Evolutionary conservation across 1,140 invertebrate genomes (phyloP).

Genomic region (Nymphalis io): DNA sequence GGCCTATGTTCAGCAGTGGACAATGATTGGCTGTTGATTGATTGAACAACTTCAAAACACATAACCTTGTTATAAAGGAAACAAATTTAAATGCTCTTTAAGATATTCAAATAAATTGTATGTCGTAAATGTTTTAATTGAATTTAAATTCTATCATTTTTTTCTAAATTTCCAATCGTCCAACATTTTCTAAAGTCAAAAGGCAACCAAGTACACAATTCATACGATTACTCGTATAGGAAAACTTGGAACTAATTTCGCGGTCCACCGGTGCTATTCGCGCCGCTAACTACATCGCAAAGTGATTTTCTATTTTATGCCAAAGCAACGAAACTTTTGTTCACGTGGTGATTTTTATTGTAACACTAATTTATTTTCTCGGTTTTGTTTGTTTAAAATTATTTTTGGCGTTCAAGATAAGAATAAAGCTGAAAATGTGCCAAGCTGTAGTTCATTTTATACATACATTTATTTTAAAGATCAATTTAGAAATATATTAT

Average conservation of each 20-base stretch:
- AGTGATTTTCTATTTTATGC: slow-evolving; percentile 66
- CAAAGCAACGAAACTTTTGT: slow-evolving; percentile 38
- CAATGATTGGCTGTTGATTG: no score
- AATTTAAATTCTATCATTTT: slow-evolving; percentile 4
- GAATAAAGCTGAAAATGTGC: no score
- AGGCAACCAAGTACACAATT: slow-evolving; percentile 53
- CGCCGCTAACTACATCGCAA: slow-evolving; percentile 71
- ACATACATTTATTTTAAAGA: no score
- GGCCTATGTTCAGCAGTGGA: no score
- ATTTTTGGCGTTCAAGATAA: no score
- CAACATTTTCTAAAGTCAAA: slow-evolving; percentile 31
- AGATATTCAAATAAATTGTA: background rate
- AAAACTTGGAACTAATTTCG: slow-evolving; percentile 73
- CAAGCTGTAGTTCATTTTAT: no score
- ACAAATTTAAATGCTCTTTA: background rate
- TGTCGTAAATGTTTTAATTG: background rate
- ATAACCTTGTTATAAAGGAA: no score
- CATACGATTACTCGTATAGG: slow-evolving; percentile 61
- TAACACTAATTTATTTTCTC: background rate
- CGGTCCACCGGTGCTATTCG: slow-evolving; percentile 71
- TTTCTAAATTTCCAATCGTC: background rate
- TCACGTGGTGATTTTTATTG: slow-evolving; percentile 30
- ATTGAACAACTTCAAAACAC: no score
- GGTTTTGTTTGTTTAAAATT: no score
- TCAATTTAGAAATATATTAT: no score